Evolutionary conservation across 2,888 invertebrate genomes (phyloP).

Genomic region (Anodontia alba): DNA sequence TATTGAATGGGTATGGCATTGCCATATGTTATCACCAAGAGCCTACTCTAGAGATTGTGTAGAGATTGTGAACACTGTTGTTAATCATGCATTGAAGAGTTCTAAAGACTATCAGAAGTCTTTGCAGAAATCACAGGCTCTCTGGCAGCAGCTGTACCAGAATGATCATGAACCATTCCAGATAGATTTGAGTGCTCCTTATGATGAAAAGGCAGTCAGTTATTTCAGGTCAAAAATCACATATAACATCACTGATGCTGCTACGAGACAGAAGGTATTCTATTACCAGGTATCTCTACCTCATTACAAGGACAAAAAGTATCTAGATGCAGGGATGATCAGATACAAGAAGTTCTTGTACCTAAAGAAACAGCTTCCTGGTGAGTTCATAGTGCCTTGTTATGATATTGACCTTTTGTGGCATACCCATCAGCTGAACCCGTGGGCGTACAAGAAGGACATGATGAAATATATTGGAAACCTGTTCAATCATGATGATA

Average conservation of each 20-base stretch:
- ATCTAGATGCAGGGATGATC: slow-evolving; percentile 83
- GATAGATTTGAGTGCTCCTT: slow-evolving; percentile 27
- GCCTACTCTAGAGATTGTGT: slow-evolving; percentile 78
- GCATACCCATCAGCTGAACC: slow-evolving; percentile 86
- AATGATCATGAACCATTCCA: slow-evolving; percentile 50
- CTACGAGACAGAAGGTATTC: slow-evolving; percentile 85
- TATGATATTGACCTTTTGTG: slow-evolving; percentile 86
- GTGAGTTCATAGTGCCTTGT: slow-evolving; percentile 85
- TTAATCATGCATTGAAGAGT: slow-evolving; percentile 83
- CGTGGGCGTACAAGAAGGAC: slow-evolving; percentile 77
- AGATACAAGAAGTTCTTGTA: slow-evolving; percentile 84
- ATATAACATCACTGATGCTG: slow-evolving; percentile 85
- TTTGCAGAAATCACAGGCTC: slow-evolving; percentile 58
- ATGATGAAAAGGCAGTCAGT: slow-evolving; percentile 34
- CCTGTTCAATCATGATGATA: slow-evolving; percentile 85
- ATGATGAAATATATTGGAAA: slow-evolving; percentile 75
- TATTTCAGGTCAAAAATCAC: slow-evolving; percentile 56
- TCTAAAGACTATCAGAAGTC: slow-evolving; percentile 63
- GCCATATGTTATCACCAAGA: slow-evolving; percentile 83
- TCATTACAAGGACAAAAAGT: slow-evolving; percentile 84
- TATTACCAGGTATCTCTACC: slow-evolving; percentile 86
- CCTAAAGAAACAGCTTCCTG: slow-evolving; percentile 84
- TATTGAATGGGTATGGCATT: slow-evolving; percentile 86
- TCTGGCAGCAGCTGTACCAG: slow-evolving; percentile 75
- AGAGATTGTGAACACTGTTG: slow-evolving; percentile 71